Conservation (phyloP, 2,113 vertebrate species). For the Pangasianodon gigas region DNA sequence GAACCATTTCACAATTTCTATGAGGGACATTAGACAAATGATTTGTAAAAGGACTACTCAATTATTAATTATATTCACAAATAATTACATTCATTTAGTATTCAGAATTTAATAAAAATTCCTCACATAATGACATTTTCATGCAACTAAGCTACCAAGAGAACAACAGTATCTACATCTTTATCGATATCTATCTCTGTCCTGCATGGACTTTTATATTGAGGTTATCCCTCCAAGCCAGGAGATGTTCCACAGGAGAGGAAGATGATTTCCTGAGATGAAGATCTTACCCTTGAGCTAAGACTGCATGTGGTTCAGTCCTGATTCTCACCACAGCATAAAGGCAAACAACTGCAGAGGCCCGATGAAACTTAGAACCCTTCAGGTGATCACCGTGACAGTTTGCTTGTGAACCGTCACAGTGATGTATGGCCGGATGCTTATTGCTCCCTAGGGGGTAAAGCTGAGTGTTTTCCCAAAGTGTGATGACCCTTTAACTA, state of each 20-base stretch:
- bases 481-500: background rate
- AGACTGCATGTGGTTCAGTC: background rate
- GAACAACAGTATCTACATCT: background rate
- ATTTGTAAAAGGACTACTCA: background rate
- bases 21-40: background rate
- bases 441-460: background rate
- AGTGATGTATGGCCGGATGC: background rate
- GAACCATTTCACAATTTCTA: background rate
- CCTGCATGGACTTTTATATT: background rate
- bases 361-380: constrained; percentile 5
- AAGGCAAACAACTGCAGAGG: background rate
- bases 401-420: background rate
- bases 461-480: constrained; percentile 14
- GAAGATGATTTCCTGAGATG: constrained; percentile 24
- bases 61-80: background rate
- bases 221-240: background rate
- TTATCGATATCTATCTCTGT: background rate
- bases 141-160: background rate
- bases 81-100: background rate
- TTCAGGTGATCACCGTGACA: background rate
- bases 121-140: background rate
- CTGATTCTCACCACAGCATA: background rate
- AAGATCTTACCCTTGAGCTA: background rate
- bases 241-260: constrained; percentile 9
- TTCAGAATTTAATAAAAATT: background rate